Evolutionary conservation across 2,888 invertebrate genomes (phyloP).

Genomic region (Baccha elongata): DNA sequence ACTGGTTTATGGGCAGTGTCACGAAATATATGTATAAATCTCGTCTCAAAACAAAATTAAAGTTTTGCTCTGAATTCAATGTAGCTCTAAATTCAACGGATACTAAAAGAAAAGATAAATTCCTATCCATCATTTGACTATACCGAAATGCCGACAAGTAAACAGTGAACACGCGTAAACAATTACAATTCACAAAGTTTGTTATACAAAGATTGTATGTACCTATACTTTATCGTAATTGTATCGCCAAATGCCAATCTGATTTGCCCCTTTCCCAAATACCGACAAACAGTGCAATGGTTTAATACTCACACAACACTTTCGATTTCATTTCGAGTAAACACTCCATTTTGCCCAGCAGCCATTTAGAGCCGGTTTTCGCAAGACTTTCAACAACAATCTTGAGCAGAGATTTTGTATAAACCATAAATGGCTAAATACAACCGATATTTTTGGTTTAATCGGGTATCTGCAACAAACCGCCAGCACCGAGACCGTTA

Average conservation of each 20-base stretch:
- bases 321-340: conserved; percentile 60
- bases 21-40: no score
- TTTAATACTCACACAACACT: conserved; percentile 51
- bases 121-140: conserved; percentile 40
- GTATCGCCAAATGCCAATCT: conserved; percentile 25
- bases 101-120: no score
- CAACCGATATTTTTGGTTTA: conserved; percentile 49
- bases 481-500: conserved; percentile 13
- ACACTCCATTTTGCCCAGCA: conserved; percentile 25
- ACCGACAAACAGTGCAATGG: neutral
- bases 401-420: conserved; percentile 26
- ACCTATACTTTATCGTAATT: conserved; percentile 20
- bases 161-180: conserved; percentile 29
- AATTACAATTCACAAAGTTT: conserved; percentile 11
- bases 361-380: conserved; percentile 51
- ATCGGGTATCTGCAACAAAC: conserved; percentile 43
- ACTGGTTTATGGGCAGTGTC: no score
- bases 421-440: conserved; percentile 16
- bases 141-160: conserved; percentile 37
- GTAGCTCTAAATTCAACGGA: no score
- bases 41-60: no score
- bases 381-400: conserved; percentile 19
- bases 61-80: no score
- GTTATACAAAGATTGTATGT: neutral
- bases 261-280: neutral